Base-by-base conservation (phyloP, 1,140 invertebrate genomes). In the Plectus sambesii region DNA sequence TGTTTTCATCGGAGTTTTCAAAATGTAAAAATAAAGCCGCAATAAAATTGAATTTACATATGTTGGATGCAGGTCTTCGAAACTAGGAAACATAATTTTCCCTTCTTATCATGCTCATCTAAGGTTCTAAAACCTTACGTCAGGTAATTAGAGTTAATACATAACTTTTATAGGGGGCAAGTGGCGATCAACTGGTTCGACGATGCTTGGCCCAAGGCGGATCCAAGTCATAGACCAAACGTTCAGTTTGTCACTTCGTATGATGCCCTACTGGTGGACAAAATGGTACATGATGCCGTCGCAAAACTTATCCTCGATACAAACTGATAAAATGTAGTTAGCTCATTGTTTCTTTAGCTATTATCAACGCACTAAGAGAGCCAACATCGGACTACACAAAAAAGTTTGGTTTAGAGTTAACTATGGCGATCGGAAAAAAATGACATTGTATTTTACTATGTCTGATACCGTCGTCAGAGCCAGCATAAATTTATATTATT, bases 121-220 rank as follows among this genome's bases (percentile, higher is more conserved):
- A 1, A 15, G 20, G 9, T 41, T 35, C 12, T 29, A 9, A 41
- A 12, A 19, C 3, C 29, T 19, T 5, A 27, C 20, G 25, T 2
- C 26, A 29, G 22, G 12, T 19, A 29, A 44, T 4, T 45, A 9
- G 6, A 15, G 30, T 44, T 20, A 4, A 17, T 44, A 42, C 42
- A 27, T 1, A 45, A 3, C 15, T 9, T 42, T 51, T 60, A 43
- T 29, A 62, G 58, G 30, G 62, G 62, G n/a, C 62, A 64, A 42
- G 42, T 65, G 5, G 63, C 60, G 2, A 42, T 66, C 5, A 58
- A 60, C 37, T 64, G 62, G 62, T 60, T 46, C n/a, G 60, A 66
- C n/a, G 26, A 38, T 2, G 24, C 63, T 24, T 62, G 61, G 61
- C 38, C 25, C 5, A 45, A 59, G 22, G 55, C 54, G 29, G 55